phyloP scores from a whole-genome alignment of 1,140 invertebrate species.

The Dendroctonus valens region DNA sequence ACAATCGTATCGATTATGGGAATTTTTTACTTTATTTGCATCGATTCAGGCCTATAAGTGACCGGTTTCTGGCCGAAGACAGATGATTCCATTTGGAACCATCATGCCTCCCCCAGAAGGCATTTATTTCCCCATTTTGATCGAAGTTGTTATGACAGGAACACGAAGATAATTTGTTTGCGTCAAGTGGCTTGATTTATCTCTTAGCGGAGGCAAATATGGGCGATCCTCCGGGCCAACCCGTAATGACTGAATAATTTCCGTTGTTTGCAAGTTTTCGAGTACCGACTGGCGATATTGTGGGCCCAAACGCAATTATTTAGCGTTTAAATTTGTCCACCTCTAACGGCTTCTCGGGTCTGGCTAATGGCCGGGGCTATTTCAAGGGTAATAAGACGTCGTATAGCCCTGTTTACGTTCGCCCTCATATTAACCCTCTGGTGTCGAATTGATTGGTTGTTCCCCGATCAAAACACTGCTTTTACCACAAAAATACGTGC shows the following conservation, averaged over 20 bases:
- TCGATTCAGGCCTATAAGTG: no score
- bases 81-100: no score
- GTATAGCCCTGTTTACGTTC: no score
- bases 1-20: no score
- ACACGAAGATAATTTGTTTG: slow-evolving; percentile 21
- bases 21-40: no score
- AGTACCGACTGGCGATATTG: slow-evolving; percentile 19
- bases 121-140: neutral
- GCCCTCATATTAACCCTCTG: no score
- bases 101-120: no score
- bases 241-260: slow-evolving; percentile 27
- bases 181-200: slow-evolving; percentile 25
- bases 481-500: no score
- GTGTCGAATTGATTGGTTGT: no score
- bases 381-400: slow-evolving; percentile 9
- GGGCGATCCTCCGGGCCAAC: slow-evolving; percentile 19
- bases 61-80: no score
- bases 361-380: slow-evolving; percentile 6
- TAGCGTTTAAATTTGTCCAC: slow-evolving; percentile 23
- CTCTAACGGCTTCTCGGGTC: slow-evolving; percentile 10
- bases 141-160: slow-evolving; percentile 12
- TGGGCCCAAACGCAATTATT: slow-evolving; percentile 24
- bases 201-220: slow-evolving; percentile 17
- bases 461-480: no score
- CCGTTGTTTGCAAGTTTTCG: slow-evolving; percentile 27